Base-by-base conservation (phyloP, 2,113 vertebrate species). In the Salminus brasiliensis region DNA sequence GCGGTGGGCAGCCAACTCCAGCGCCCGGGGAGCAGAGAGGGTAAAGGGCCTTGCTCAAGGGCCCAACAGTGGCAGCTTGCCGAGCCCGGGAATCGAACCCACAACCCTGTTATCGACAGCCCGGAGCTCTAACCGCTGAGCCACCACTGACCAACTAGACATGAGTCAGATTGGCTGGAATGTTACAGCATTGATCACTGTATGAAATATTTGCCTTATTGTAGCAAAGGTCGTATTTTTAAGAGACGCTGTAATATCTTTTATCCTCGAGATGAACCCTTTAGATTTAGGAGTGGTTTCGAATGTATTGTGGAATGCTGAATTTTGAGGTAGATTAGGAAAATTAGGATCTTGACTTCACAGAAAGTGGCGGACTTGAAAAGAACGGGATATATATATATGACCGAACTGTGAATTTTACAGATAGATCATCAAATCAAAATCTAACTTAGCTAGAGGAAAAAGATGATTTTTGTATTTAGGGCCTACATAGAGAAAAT, bases 361-460 rank as follows among this genome's bases (percentile, higher is more conserved):
- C 12, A 55, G 18, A 32, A 73, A 73, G 30, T 73, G 52, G 18
- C 71, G 21, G 15, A 57, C 49, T 36, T 73, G 53, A 32, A 73
- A 57, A 39, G 59, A 57, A 1, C 29, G 16, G 59, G 39, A 57
- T 7, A 36, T 30, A 29, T 15, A 39, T 15, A 18, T n/a, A n/a
- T n/a, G n/a, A n/a, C n/a, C 30, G 41, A 10, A 43, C 8, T 1
- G 1, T 10, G 18, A 55, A 73, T 59, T 57, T 59, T 21, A 1
- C 11, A 18, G 25, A 73, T 32, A 71, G 25, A 10, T 60, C 34
- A 62, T 62, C 32, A 62, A 74, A 63, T 8, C 11, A 7, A 29
- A 18, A 25, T 77, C 45, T 39, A 68, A 25, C 69, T 23, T 77
- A 34, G 75, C 63, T 23, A 32, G 47, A n/a, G 21, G 25, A 27